Conservation (phyloP, 2,797 vertebrate species). For the Intellagama lesueurii region DNA sequence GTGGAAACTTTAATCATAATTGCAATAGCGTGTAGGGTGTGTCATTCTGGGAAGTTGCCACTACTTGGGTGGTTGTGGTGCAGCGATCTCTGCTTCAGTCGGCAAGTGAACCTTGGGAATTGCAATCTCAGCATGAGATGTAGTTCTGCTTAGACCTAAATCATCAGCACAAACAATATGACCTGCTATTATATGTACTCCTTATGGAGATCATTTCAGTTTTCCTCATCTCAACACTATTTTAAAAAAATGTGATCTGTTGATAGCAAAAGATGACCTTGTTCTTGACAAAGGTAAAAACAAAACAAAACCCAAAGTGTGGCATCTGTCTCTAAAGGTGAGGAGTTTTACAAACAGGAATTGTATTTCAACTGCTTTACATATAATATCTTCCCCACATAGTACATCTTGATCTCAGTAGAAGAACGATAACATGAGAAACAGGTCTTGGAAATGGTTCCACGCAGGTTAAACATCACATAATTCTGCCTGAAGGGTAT, state of each 20-base stretch:
- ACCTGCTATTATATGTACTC: background rate
- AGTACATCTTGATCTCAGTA: background rate
- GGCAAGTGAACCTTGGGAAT: slow-evolving; percentile 13
- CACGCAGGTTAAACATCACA: background rate
- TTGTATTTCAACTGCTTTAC: background rate
- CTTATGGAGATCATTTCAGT: background rate
- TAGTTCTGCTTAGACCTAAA: slow-evolving; percentile 1
- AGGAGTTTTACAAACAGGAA: background rate
- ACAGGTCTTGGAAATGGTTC: background rate
- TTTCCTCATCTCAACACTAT: background rate
- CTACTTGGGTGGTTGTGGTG: slow-evolving; percentile 33
- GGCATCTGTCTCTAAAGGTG: background rate
- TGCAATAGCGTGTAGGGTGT: slow-evolving; percentile 21
- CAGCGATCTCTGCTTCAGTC: slow-evolving; percentile 11
- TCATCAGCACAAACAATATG: slow-evolving; percentile 1
- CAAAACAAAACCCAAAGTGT: background rate
- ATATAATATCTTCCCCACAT: background rate
- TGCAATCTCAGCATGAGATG: slow-evolving; percentile 8
- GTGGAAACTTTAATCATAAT: slow-evolving; percentile 27
- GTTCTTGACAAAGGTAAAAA: background rate
- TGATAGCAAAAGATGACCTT: background rate
- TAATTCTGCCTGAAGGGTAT: background rate
- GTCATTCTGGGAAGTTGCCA: slow-evolving; percentile 29
- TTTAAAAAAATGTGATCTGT: background rate
- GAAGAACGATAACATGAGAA: background rate